A percentile compares a stretch with the other conserved stretches of the same genome.
These are phyloP conservation scores for Epinotia ramella DNA, from an alignment of 2,888 invertebrate genomes.

Conservation along the genomic window DNA sequence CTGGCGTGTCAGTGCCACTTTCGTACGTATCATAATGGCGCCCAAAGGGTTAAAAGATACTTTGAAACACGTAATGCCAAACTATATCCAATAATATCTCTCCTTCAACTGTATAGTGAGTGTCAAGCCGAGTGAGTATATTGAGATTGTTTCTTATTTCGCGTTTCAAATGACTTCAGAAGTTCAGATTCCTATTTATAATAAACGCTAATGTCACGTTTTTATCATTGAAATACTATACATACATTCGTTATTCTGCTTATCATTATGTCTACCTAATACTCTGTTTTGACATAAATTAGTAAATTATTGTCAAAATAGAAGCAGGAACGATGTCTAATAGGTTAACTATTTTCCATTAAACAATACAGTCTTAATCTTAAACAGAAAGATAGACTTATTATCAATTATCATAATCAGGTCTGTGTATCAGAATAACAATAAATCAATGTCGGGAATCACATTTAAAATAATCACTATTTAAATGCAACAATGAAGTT, in stretches of 20 bases:
- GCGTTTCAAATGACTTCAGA: conserved; percentile 17
- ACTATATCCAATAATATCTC: background rate
- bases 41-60: too few species aligned
- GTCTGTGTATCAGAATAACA: conserved; percentile 9
- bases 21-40: too few species aligned
- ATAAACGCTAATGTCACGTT: conserved; percentile 25
- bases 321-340: conserved; percentile 41
- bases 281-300: conserved; percentile 48
- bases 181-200: conserved; percentile 21
- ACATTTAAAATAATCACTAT: conserved; percentile 27
- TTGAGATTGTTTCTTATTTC: background rate
- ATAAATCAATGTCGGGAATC: conserved; percentile 22
- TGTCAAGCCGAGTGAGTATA: background rate
- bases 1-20: too few species aligned
- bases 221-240: conserved; percentile 29
- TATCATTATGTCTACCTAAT: conserved; percentile 61
- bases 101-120: background rate
- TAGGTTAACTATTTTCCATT: conserved; percentile 29
- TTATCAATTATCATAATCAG: conserved; percentile 16
- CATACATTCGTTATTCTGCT: conserved; percentile 50
- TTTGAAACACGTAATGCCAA: background rate
- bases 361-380: conserved; percentile 22
- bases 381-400: conserved; percentile 13
- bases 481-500: conserved; percentile 33
- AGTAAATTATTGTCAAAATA: conserved; percentile 46